Percentiles rank a stretch among this genome's conserved stretches.
These are phyloP conservation scores for silkworm (Bombyx mori) DNA, from an alignment of 1,140 invertebrate genomes.

Conservation along the genomic window DNA sequence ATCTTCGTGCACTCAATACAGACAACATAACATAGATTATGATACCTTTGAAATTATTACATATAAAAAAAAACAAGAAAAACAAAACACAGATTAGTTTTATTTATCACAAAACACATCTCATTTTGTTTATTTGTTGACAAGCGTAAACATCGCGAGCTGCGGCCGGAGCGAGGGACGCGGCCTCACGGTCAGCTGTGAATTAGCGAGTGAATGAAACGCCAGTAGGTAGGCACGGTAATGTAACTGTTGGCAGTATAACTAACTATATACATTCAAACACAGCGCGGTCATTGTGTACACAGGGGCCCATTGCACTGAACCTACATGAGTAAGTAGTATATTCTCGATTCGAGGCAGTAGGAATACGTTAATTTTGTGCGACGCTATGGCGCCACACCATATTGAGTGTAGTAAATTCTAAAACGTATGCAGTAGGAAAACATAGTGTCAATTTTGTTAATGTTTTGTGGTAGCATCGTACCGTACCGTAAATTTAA, in stretches of 20 bases:
- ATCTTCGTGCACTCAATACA: constrained; percentile 47
- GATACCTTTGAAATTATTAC: constrained; percentile 1
- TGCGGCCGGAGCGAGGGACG: constrained; percentile 18
- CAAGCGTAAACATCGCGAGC: constrained; percentile 53
- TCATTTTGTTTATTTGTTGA: constrained; percentile 49
- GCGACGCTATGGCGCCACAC: too few relatives aligned
- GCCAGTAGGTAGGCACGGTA: constrained; percentile 12
- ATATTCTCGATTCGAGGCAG: too few relatives aligned
- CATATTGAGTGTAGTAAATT: too few relatives aligned
- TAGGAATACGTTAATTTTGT: too few relatives aligned
- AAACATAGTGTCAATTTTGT: too few relatives aligned
- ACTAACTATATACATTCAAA: background rate
- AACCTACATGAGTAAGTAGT: too few relatives aligned
- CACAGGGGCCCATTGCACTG: too few relatives aligned
- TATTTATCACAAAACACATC: constrained; percentile 40
- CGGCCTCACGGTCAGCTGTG: constrained; percentile 23
- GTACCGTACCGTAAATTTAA: too few relatives aligned
- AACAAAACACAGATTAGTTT: constrained; percentile 21
- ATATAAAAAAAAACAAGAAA: constrained; percentile 18
- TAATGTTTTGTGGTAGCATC: too few relatives aligned
- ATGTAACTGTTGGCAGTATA: background rate
- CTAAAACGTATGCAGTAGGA: too few relatives aligned
- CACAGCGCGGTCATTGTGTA: too few relatives aligned
- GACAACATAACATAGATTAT: constrained; percentile 23
- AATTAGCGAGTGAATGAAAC: constrained; percentile 45